These are phyloP conservation scores for Trichonephila clavipes DNA, from an alignment of 1,140 invertebrate genomes.

Conservation along the genomic window DNA sequence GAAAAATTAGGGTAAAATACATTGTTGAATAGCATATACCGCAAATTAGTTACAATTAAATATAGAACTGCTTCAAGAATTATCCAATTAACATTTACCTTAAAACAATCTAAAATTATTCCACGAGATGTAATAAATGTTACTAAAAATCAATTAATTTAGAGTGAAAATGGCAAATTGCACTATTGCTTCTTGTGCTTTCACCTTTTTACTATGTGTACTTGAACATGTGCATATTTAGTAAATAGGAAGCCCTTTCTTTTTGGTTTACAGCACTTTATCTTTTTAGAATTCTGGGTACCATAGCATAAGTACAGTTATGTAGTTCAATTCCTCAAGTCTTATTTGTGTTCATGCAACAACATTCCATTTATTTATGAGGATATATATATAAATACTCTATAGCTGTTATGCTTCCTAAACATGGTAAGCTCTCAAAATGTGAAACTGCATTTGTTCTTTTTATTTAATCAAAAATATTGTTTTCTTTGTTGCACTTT, in stretches of 20 bases:
- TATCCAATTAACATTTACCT: constrained; percentile 12
- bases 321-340: background rate
- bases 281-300: background rate
- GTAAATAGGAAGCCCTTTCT: constrained; percentile 29
- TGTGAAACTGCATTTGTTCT: constrained; percentile 67
- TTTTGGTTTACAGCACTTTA: constrained; percentile 4
- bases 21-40: background rate
- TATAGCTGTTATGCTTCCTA: background rate
- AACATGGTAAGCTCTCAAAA: constrained; percentile 45
- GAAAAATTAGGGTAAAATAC: constrained; percentile 3
- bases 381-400: background rate
- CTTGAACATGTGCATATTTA: constrained; percentile 15
- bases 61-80: background rate
- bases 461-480: background rate
- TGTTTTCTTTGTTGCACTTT: constrained; percentile 9
- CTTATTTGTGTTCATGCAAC: background rate
- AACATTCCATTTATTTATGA: constrained; percentile 59
- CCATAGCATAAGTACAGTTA: constrained; percentile 30
- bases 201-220: constrained; percentile 31
- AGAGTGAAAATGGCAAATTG: background rate
- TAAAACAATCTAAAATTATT: background rate
- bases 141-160: background rate
- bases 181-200: constrained; percentile 32
- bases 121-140: background rate
- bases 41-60: constrained; percentile 7